A percentile compares a stretch with the other conserved stretches of the same genome.
phyloP scores from a whole-genome alignment of 2,113 vertebrate genomes.

The Hypomesus transpacificus region DNA sequence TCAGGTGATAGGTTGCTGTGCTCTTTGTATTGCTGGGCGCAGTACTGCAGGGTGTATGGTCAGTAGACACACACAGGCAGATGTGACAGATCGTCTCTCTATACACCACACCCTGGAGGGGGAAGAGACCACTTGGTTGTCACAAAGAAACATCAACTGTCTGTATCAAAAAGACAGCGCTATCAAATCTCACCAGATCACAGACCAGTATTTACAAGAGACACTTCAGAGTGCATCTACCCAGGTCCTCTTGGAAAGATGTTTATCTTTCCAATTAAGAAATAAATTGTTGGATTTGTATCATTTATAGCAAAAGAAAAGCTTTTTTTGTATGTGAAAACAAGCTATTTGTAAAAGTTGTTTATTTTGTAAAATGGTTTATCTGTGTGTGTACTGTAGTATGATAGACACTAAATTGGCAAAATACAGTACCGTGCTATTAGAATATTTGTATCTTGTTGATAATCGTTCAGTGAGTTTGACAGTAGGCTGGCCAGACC shows the following conservation, averaged over 20 bases:
- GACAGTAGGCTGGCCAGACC: constrained; percentile 27
- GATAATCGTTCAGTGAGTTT: constrained; percentile 31
- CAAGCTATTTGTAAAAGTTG: too few relatives aligned
- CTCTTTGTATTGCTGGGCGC: constrained; percentile 52
- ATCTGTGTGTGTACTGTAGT: too few relatives aligned
- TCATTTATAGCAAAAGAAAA: background rate
- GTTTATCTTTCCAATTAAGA: constrained; percentile 27
- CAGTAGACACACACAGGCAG: constrained; percentile 60
- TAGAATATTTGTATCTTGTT: too few relatives aligned
- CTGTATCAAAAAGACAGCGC: constrained; percentile 51
- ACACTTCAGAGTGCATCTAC: constrained; percentile 35
- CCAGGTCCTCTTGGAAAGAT: constrained; percentile 7
- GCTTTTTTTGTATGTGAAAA: background rate
- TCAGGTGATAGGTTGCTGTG: constrained; percentile 67
- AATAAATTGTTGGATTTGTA: background rate
- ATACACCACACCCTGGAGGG: constrained; percentile 52
- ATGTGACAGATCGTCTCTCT: constrained; percentile 65
- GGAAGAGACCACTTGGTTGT: constrained; percentile 67
- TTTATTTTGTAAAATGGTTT: too few relatives aligned
- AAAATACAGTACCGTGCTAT: too few relatives aligned
- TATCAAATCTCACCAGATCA: constrained; percentile 58
- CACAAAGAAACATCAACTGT: constrained; percentile 64
- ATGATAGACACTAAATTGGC: too few relatives aligned
- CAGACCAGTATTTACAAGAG: constrained; percentile 40
- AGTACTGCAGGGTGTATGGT: constrained; percentile 65